Evolutionary conservation across 1,140 invertebrate species (phyloP), one percentile per base, ranked within the genome.

Genomic region (Aphaenogaster ashmeadi): DNA sequence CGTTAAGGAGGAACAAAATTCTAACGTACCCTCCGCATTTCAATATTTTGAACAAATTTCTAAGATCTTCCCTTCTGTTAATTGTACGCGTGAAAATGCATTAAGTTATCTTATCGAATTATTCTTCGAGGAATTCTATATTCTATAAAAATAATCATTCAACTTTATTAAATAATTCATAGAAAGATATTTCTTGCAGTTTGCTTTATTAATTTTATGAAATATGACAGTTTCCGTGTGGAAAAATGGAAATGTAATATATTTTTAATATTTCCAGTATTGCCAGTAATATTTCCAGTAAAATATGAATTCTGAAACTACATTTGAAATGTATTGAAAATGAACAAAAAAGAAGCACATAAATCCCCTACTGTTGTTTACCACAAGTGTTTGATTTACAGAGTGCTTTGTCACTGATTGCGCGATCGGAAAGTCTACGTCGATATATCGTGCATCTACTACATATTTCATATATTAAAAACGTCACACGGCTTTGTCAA

Each of bases 391-490:
- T 74, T 74, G 41, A 75, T 84, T 84, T 84, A 84, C 38, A 21
- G 54, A 60, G 41, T 27, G 44, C 69, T 84, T 75, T 62, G 41
- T 60, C 54, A 74, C 27, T 75, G 80, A 75, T 83, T 74, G 67
- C 67, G 18, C 79, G 18, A 74, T 84, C 41, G 56, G 18, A 75
- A 84, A 74, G 62, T 74, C 54, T 84, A 41, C 36, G 72, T 9
- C 56, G 41, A 83, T 58, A 72, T 74, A 60, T 84, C n/a, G 41
- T 27, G 52, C n/a, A 41, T 62, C 66, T 84, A 41, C 27, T 75
- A 75, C 69, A 75, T 75, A 84, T 84, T 74, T 84, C 36, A 84
- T 60, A 83, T 47, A 75, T 84, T 84, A 47, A 84, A 84, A 84
- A 58, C 54, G 80, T 75, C 67, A 58, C 54, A 60, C 47, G 54